Conservation (phyloP, 2,888 invertebrate genomes). For the Drosophila buzzatii region DNA sequence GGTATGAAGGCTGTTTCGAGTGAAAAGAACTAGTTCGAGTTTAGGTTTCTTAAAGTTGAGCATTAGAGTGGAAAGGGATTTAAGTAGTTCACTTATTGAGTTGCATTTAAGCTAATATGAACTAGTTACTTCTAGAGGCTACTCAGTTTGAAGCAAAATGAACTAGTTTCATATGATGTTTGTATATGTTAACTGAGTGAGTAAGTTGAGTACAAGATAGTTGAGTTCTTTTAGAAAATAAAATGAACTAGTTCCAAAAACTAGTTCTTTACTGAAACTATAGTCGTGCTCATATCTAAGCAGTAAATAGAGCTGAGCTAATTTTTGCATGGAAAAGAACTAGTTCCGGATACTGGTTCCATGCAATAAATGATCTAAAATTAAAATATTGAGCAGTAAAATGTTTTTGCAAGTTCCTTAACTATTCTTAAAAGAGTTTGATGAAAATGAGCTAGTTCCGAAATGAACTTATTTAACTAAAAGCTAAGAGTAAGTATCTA, state of each 20-base stretch:
- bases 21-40: slow-evolving; percentile 4
- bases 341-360: neutral
- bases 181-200: neutral
- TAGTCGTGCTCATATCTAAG: neutral
- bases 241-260: slow-evolving; percentile 1
- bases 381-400: too few relatives aligned
- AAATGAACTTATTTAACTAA: too few relatives aligned
- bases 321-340: neutral
- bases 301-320: neutral
- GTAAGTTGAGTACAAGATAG: neutral
- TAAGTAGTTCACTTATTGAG: neutral
- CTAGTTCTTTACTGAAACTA: neutral
- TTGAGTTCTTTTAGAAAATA: neutral
- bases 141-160: neutral
- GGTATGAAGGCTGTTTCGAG: neutral
- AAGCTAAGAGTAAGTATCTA: too few relatives aligned
- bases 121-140: neutral
- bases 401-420: too few relatives aligned
- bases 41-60: neutral
- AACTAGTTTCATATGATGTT: neutral
- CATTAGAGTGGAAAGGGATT: neutral
- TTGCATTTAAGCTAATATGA: neutral
- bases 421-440: too few relatives aligned
- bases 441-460: neutral
- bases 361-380: too few relatives aligned